Evolutionary conservation across 2,113 vertebrate genomes (phyloP), one percentile per base, ranked within the genome.

Genomic region (Corynorhinus townsendii): DNA sequence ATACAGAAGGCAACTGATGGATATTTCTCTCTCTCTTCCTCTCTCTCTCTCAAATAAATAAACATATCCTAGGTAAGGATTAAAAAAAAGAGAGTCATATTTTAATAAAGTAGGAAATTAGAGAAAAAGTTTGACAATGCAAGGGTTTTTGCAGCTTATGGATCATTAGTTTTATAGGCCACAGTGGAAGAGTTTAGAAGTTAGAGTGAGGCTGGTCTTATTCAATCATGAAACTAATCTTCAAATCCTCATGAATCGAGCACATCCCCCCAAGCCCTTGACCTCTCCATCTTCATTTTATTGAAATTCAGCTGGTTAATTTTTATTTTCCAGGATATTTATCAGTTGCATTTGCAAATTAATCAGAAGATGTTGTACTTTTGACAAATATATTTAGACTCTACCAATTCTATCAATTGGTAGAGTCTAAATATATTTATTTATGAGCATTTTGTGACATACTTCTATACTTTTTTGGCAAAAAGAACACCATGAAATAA

Each of bases 371-470:
- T 47, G 45, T 93, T 79, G 45, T 64, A 54, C 64, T 88, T 91
- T 91, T 92, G 73, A 71, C 73, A 86, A 86, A 69, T 73, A 45
- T 81, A 92, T 85, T 92, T 92, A 86, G 91, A 89, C 86, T 89
- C n/a, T 14, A 49, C 12, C 26, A n/a, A n/a, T n/a, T n/a, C n/a
- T n/a, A n/a, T n/a, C n/a, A n/a, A n/a, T n/a, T n/a, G n/a, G n/a
- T n/a, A n/a, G n/a, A n/a, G n/a, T n/a, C n/a, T n/a, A n/a, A n/a
- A n/a, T n/a, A n/a, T n/a, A n/a, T n/a, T n/a, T n/a, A n/a, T n/a
- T n/a, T n/a, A n/a, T 35, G 15, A 77, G 43, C 26, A 24, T 66
- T 83, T 86, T 84, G 49, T 80, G 40, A 54, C 28, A 89, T 69
- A 56, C 38, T 86, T 86, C 16, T 64, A 28, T 84, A 49, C 26